A percentile compares a stretch with the other conserved stretches of the same genome.
Conservation (phyloP, 2,113 vertebrate genomes). For the Lanius ludovicianus region DNA sequence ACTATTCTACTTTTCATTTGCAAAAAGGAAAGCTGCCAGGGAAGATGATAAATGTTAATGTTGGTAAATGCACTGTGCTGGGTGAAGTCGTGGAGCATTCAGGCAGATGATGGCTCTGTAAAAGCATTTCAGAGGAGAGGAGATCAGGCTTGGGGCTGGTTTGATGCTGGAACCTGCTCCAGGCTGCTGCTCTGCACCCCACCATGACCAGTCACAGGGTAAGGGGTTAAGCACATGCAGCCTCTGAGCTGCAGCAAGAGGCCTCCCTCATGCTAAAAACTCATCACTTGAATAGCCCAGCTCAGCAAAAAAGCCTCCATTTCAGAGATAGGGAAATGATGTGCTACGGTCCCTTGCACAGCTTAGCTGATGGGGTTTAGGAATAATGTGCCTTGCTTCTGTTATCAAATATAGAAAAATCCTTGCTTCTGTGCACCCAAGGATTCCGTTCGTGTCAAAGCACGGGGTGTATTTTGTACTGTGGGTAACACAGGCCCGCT, state of each 20-base stretch:
- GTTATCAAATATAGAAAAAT: neutral
- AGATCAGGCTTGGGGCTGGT: neutral
- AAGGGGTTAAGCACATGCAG: neutral
- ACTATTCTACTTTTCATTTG: neutral
- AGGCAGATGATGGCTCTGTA: neutral
- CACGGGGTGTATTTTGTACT: neutral
- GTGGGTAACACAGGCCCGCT: neutral
- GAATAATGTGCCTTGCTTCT: conserved; percentile 8
- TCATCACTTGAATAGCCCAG: neutral
- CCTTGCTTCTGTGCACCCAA: neutral
- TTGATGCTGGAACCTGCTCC: neutral
- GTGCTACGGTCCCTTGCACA: neutral
- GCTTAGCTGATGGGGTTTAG: neutral
- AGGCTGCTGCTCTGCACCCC: neutral
- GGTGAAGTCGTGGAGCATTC: neutral
- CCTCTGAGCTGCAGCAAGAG: neutral
- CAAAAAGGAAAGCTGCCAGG: neutral
- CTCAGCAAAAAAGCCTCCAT: neutral
- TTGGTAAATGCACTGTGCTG: neutral
- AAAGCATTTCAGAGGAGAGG: neutral
- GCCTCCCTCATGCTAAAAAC: neutral
- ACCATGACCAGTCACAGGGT: neutral
- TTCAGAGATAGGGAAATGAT: conserved; percentile 1
- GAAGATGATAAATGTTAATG: neutral
- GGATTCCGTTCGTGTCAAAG: neutral